Evolutionary conservation across 30 jellyfish, hydroid and myxozoan species (phyloP), one percentile per base, ranked within the genome.

Genomic region (Cassiopea xamachana): DNA sequence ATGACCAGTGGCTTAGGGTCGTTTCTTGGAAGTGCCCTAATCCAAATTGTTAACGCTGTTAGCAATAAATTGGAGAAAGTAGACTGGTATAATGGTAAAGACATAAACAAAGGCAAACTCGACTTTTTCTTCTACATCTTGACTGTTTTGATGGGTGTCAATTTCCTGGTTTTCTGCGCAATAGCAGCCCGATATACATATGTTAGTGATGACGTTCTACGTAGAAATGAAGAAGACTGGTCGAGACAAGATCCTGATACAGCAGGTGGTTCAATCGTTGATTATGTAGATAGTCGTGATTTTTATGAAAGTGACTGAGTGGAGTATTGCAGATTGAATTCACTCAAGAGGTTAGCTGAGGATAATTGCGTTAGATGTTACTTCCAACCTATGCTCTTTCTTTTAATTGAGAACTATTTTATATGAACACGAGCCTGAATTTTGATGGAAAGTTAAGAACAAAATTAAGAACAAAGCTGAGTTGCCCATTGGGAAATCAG

Each of bases 1-100:
- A 62, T 70, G 70, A 90, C 97, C 39, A 58, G 98, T 55, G 98
- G 98, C 10, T 61, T 95, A 16, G 98, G 98, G 43, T 89, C 98
- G n/a, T 87, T 95, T 44, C 45, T 91, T 43, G 98, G 98, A 47
- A 82, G 94, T 45, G 96, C 89, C 47, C 71, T 90, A 71, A 87
- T 94, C 68, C 91, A 90, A 7, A 81, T 94, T 62, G 93, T 94
- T 48, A 76, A 80, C 19, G 49, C 86, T 1, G 82, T 75, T 46
- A 61, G 93, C 85, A 13, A 9, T 10, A 81, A 82, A 73, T 1
- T 44, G 43, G 47, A 51, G 64, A 62, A 51, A 16, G 61, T 39
- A 6, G 51, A 85, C 44, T 94, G 98, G 98, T 94, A 90, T 78
- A 59, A 81, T 44, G 83, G 92, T 48, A 27, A 90, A 15, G 87